Percentiles rank a stretch among this genome's conserved stretches.
Conservation (phyloP, 1,140 invertebrate species). For the Drosophila tani region DNA sequence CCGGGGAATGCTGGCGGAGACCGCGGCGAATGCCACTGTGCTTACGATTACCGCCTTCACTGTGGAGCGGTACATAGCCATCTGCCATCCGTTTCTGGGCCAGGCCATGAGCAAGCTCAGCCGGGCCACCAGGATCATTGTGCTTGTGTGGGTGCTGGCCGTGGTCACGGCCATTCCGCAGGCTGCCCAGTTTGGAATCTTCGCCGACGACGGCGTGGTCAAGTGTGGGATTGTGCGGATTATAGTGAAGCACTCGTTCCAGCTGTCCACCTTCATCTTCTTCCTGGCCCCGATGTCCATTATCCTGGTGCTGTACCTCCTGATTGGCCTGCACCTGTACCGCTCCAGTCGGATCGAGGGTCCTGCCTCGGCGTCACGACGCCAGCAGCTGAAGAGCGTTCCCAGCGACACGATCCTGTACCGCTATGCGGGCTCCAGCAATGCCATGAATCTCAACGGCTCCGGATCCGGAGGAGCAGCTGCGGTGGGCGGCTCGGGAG, state of each 20-base stretch:
- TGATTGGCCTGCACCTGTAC: conserved; percentile 89
- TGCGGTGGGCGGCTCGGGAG: conserved; percentile 43
- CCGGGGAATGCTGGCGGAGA: conserved; percentile 93
- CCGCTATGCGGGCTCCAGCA: conserved; percentile 64
- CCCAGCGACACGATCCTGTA: conserved; percentile 86
- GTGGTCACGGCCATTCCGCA: conserved; percentile 92
- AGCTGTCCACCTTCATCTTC: conserved; percentile 91
- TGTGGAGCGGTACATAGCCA: conserved; percentile 96
- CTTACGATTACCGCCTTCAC: conserved; percentile 97
- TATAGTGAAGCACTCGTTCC: conserved; percentile 88
- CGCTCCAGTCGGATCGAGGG: conserved; percentile 74
- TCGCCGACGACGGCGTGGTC: conserved; percentile 66
- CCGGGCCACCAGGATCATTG: conserved; percentile 88
- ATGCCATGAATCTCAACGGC: conserved; percentile 22
- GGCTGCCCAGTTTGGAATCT: conserved; percentile 90
- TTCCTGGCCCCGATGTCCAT: conserved; percentile 92
- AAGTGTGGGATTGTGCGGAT: conserved; percentile 87
- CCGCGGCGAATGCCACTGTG: conserved; percentile 96
- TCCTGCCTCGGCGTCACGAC: conserved; percentile 16
- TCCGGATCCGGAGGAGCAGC: conserved; percentile 2
- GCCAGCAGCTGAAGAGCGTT: conserved; percentile 75
- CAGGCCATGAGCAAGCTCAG: conserved; percentile 94
- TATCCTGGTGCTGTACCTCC: conserved; percentile 89
- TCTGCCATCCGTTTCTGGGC: conserved; percentile 95
- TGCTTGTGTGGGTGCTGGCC: conserved; percentile 90